A percentile compares a stretch with the other conserved stretches of the same genome.
phyloP scores from a whole-genome alignment of 2,888 invertebrate species.

The Drosophila limbata region DNA sequence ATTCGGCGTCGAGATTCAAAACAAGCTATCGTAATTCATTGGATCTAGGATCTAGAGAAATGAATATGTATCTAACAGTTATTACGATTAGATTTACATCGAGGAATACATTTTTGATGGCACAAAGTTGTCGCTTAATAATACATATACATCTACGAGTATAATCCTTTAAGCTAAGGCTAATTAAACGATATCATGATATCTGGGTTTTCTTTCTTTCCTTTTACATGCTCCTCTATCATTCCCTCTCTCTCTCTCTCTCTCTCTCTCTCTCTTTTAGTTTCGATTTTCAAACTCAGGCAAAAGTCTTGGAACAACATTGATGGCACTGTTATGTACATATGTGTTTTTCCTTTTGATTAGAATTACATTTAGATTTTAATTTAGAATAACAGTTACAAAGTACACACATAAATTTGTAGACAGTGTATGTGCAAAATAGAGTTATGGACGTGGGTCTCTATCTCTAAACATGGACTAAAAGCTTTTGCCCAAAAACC shows the following conservation, averaged over 20 bases:
- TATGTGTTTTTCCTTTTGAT: constrained; percentile 5
- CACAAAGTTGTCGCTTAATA: constrained; percentile 48
- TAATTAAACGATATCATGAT: constrained; percentile 17
- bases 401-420: constrained; percentile 9
- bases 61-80: constrained; percentile 7
- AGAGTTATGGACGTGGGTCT: constrained; percentile 49
- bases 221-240: neutral
- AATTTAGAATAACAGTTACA: constrained; percentile 15
- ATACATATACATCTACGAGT: constrained; percentile 37
- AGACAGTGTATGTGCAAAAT: constrained; percentile 32
- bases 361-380: constrained; percentile 10
- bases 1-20: neutral
- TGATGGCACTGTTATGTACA: constrained; percentile 59
- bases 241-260: neutral
- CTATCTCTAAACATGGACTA: constrained; percentile 32
- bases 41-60: constrained; percentile 29
- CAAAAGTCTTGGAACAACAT: constrained; percentile 65
- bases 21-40: neutral
- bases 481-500: constrained; percentile 13
- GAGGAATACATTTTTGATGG: constrained; percentile 52
- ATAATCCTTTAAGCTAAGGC: constrained; percentile 49
- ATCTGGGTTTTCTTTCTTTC: neutral
- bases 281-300: constrained; percentile 16
- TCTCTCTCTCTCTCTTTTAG: neutral
- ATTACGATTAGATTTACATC: constrained; percentile 37